Percentiles rank a stretch among this genome's conserved stretches.
These are phyloP conservation scores for Agrochola litura DNA, from an alignment of 2,888 invertebrate genomes.

Conservation along the genomic window DNA sequence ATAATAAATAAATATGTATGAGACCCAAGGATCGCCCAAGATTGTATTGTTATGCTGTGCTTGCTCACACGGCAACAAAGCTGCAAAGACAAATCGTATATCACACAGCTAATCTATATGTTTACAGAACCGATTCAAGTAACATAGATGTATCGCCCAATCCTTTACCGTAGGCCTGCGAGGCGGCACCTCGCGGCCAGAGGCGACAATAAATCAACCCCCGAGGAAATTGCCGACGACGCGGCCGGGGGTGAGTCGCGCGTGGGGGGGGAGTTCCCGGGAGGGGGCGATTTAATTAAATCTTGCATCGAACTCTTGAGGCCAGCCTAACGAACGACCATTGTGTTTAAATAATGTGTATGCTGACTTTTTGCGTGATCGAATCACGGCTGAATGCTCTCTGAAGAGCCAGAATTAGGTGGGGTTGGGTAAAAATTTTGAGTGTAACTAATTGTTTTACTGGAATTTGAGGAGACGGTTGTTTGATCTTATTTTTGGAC, in stretches of 20 bases:
- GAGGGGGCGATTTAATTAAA: conserved; percentile 90
- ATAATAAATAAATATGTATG: too few species aligned
- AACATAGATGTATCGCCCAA: conserved; percentile 79
- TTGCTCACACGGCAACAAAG: conserved; percentile 18
- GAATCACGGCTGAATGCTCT: conserved; percentile 72
- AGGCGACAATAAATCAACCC: conserved; percentile 90
- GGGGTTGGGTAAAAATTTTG: conserved; percentile 60
- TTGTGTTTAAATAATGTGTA: conserved; percentile 90
- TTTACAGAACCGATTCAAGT: conserved; percentile 68
- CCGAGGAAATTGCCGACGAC: conserved; percentile 88
- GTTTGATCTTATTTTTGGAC: conserved; percentile 47
- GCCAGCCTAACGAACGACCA: conserved; percentile 89
- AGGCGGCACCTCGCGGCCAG: conserved; percentile 82
- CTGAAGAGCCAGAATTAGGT: conserved; percentile 71
- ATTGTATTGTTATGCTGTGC: neutral
- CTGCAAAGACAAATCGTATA: conserved; percentile 43
- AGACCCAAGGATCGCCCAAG: neutral
- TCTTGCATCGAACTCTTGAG: conserved; percentile 91
- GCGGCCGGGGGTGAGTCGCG: conserved; percentile 67
- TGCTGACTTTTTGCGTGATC: conserved; percentile 85
- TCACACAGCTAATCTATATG: conserved; percentile 60
- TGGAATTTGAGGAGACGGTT: conserved; percentile 40
- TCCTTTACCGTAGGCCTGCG: conserved; percentile 81
- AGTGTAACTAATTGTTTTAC: conserved; percentile 48
- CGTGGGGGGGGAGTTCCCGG: conserved; percentile 64